Base-by-base conservation (phyloP, 2,113 vertebrate species). In the Otus sunia region DNA sequence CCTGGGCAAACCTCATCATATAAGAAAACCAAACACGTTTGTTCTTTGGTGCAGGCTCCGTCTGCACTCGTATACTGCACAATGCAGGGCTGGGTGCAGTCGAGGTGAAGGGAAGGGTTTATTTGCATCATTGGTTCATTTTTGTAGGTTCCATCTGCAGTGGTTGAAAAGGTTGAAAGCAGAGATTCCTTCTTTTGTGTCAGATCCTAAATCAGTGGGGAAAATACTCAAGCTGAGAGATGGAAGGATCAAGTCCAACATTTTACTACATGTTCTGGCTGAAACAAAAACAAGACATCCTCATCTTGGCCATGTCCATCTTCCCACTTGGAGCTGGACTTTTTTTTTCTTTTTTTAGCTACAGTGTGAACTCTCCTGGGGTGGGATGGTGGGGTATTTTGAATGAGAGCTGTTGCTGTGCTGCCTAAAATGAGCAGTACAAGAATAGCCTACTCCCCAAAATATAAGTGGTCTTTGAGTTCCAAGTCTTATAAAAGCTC, bases 381-480 rank as follows among this genome's bases (percentile, higher is more conserved):
- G 11, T 8, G 59, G 47, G 16, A 19, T 36, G 50, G 10, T 3
- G 39, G 72, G 34, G 76, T 71, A 72, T 94, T 96, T 95, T 39
- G 55, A 53, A 50, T 18, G 15, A 60, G 82, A 37, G 75, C 84
- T 86, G 92, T 94, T 91, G 92, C 93, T 88, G 89, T 63, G 94
- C 94, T 88, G 96, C 50, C 74, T 81, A 94, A 97, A 97, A 94
- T 53, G 87, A 88, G 94, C 68, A 9, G 53, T 13, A 81, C 90
- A 50, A 75, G 49, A 49, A 94, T 97, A 97, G 82, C 95, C 91
- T 77, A 55, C 90, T 97, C 90, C 97, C 94, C 97, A 96, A 97
- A 98, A 97, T 98, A 97, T 37, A 92, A 88, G 81, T 94, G 90
- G 32, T 22, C 92, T 96, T 96, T 67, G 73, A 97, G 97, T 69